These are phyloP conservation scores for Pao palembangensis DNA, from an alignment of 2,113 vertebrate genomes.

Conservation along the genomic window DNA sequence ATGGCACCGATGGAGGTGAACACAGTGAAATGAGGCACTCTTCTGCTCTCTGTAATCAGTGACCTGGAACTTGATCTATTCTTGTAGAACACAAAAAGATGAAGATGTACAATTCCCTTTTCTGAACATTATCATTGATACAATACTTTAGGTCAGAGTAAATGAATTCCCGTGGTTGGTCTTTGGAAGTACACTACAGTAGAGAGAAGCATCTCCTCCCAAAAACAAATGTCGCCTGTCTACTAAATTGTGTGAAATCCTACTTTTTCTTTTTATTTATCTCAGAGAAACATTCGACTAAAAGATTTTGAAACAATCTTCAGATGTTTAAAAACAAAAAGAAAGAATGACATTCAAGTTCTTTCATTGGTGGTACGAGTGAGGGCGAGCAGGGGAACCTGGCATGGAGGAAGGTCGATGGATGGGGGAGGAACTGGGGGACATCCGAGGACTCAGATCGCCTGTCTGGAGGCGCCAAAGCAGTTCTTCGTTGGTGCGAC, in stretches of 20 bases:
- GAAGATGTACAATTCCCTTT: constrained; percentile 18
- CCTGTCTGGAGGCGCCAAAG: constrained; percentile 94
- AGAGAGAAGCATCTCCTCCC: background rate
- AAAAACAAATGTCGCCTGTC: background rate
- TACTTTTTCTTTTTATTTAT: background rate
- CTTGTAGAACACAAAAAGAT: constrained; percentile 16
- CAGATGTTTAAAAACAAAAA: constrained; percentile 8
- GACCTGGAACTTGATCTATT: constrained; percentile 39
- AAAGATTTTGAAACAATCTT: background rate
- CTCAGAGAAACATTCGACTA: constrained; percentile 21
- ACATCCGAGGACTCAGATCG: constrained; percentile 87
- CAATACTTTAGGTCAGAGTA: constrained; percentile 29
- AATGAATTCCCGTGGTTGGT: constrained; percentile 17
- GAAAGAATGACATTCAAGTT: background rate
- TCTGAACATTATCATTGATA: constrained; percentile 1
- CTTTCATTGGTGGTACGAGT: constrained; percentile 82
- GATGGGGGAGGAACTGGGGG: constrained; percentile 79
- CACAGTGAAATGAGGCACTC: constrained; percentile 75
- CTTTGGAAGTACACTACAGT: constrained; percentile 18
- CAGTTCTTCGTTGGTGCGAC: constrained; percentile 93
- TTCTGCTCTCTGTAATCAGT: constrained; percentile 72
- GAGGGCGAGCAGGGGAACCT: constrained; percentile 65
- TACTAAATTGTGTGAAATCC: constrained; percentile 5
- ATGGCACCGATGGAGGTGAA: constrained; percentile 43
- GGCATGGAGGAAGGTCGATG: constrained; percentile 76